A percentile compares a stretch with the other conserved stretches of the same genome.
phyloP scores from a whole-genome alignment of 2,113 vertebrate genomes.

The Oncorhynchus mykiss region DNA sequence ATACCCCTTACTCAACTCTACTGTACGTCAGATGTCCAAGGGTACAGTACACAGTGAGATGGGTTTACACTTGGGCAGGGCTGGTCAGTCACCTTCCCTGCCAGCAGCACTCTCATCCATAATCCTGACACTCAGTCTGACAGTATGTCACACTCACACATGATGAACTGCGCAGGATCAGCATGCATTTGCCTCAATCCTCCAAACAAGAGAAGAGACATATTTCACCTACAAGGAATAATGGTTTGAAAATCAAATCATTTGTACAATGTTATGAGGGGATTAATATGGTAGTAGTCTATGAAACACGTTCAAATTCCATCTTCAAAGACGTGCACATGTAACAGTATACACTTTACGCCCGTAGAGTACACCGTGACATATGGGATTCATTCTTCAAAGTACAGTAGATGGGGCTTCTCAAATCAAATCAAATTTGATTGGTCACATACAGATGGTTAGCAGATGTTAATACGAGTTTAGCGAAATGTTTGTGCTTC shows the following conservation, averaged over 20 bases:
- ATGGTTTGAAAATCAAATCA: neutral
- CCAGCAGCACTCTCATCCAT: slow-evolving; percentile 7
- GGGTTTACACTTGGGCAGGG: slow-evolving; percentile 3
- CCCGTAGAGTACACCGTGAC: too few relatives aligned
- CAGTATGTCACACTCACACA: slow-evolving; percentile 9
- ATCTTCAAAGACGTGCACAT: too few relatives aligned
- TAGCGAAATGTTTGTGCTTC: too few relatives aligned
- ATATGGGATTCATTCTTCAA: too few relatives aligned
- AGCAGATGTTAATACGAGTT: too few relatives aligned
- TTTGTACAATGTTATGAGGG: neutral
- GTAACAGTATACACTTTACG: too few relatives aligned
- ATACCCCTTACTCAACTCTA: neutral
- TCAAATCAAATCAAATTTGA: too few relatives aligned
- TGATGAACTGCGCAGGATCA: slow-evolving; percentile 8
- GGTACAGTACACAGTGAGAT: neutral
- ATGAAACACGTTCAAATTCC: neutral
- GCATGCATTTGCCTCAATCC: slow-evolving; percentile 9
- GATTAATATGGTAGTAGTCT: neutral
- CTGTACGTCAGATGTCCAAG: neutral
- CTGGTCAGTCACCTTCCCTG: slow-evolving; percentile 6
- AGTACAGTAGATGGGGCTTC: too few relatives aligned
- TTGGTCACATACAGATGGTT: too few relatives aligned
- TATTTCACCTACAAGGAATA: slow-evolving; percentile 4
- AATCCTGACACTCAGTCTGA: slow-evolving; percentile 3
- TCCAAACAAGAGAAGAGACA: neutral